Evolutionary conservation across 2,113 vertebrate genomes (phyloP), one percentile per base, ranked within the genome.

Genomic region (Maylandia zebra): DNA sequence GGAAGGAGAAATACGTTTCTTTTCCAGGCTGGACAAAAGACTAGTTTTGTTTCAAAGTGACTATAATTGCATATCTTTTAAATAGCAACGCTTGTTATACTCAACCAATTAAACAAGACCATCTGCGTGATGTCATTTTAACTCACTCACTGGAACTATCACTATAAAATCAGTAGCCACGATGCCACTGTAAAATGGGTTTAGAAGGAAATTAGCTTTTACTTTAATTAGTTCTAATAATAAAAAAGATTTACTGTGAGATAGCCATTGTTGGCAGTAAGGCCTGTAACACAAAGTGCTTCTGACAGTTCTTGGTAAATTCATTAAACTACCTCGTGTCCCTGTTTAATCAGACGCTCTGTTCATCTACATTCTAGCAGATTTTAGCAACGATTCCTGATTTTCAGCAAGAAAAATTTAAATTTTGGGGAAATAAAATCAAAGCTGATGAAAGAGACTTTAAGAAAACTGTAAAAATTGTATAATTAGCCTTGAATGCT

Each of bases 141-240:
- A 91, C 86, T 86, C 91, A 86, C 88, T 92, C 93, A 90, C 52
- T 92, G 87, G 86, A 94, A 90, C 93, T 66, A 92, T 91, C 78
- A 64, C 66, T 78, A 93, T 90, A 90, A 93, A 93, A 89, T 86
- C 83, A 66, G 85, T 85, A 55, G 83, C 86, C 86, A 90, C 76
- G 3, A 82, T 90, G 81, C 82, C 87, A 91, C 76, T 84, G 80
- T 84, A 86, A 90, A 92, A 94, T 48, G 78, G 92, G 69, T 87
- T 92, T 89, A 83, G 84, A 85, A 84, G 78, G 43, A 94, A 94
- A 95, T 90, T 85, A 81, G 89, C 79, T 92, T 94, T 91, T 81
- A 83, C 89, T 95, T 95, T 94, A 96, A 95, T 95, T 94, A 92
- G 92, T 93, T 91, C 88, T 95, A 95, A 95, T 91, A 95, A 95